Conservation (phyloP, 1,140 invertebrate genomes). For the Bombus difficillimus region DNA sequence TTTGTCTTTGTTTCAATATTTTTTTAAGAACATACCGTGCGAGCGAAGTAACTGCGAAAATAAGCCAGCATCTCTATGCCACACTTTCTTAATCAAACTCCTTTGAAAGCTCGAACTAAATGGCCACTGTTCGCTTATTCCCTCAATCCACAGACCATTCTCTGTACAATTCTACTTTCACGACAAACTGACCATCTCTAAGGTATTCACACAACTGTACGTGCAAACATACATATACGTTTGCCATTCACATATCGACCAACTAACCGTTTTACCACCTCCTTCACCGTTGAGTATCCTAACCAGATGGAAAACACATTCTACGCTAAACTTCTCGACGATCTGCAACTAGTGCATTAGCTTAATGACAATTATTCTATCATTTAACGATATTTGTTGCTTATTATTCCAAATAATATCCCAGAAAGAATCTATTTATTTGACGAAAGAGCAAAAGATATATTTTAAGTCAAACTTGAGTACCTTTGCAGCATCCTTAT, state of each 20-base stretch:
- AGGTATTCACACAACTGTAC: neutral
- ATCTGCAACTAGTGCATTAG: neutral
- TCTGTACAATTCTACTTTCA: slow-evolving; percentile 1
- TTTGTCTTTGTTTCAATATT: too few species aligned
- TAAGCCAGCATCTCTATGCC: neutral
- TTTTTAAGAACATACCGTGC: too few species aligned
- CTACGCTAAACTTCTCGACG: neutral
- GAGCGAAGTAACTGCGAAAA: too few species aligned
- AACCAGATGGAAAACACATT: neutral
- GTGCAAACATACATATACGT: neutral
- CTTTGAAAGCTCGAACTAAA: neutral
- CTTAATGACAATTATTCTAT: neutral
- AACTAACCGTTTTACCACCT: neutral
- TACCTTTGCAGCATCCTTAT: too few species aligned
- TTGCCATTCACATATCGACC: neutral
- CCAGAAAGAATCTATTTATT: too few species aligned
- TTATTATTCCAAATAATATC: too few species aligned
- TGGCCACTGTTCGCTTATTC: neutral
- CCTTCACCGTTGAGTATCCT: neutral
- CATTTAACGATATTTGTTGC: neutral
- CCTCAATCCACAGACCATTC: neutral
- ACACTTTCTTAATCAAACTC: neutral
- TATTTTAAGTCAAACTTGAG: too few species aligned
- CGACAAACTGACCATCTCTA: slow-evolving; percentile 4
- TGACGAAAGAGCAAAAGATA: too few species aligned